Base-by-base conservation (phyloP, 2,113 vertebrate genomes). In the Neotoma lepida region DNA sequence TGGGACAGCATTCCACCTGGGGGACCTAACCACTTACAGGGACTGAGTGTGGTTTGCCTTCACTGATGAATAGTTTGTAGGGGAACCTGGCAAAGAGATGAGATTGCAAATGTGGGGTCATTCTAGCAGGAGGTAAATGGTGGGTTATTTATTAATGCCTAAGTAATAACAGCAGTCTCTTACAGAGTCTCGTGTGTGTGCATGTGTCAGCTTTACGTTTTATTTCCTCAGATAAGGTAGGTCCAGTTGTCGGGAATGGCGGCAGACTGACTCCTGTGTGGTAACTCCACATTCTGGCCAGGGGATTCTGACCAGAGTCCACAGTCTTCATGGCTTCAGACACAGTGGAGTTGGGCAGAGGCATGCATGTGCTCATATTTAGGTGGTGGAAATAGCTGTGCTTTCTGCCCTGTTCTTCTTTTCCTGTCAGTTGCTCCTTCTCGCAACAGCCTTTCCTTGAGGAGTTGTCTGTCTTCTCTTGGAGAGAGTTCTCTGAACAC, bases 311-410 rank as follows among this genome's bases (percentile, higher is more conserved):
- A 41, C 54, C 17, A 24, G 41, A 56, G n/a, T 74, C 54, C 28
- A 28, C n/a, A 0, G 12, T 46, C n/a, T 28, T 66, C 66, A 13
- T 7, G 44, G 6, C 44, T 4, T 0, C 56, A 8, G 86, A 6
- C 3, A 2, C 44, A 3, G 22, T 22, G 56, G 66, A 68, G 17
- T 2, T 22, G 41, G 30, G 9, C 56, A 68, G 46, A 41, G 44
- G 0, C 8, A 0, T 1, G 18, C 8, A 0, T 6, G 51, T 4
- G 68, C 54, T 46, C 41, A 3, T 6, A 14, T 1, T 2, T 70
- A 73, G 70, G 68, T 17, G 28, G 5, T 6, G 12, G 82, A 18
- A n/a, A 14, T 6, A 12, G 41, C 13, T 1, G 13, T 22, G 35
- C n/a, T 63, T 82, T 68, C 86, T 68, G 68, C 35, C 28, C 73